phyloP scores from a whole-genome alignment of 1,140 invertebrate species.

The Zaprionus gabonicus region DNA sequence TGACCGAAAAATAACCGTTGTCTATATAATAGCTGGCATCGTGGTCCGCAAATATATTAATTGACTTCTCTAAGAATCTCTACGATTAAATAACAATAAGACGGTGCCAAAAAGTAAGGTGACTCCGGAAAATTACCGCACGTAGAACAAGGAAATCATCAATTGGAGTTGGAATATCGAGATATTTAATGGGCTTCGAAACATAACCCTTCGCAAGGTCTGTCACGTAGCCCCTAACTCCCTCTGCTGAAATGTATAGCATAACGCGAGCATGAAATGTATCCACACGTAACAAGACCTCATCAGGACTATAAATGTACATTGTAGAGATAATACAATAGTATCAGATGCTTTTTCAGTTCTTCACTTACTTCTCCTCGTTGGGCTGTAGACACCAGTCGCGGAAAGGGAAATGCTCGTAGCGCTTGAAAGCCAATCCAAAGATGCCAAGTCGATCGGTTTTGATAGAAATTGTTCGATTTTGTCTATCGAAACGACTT shows the following conservation, averaged over 20 bases:
- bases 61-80: slow-evolving; percentile 57
- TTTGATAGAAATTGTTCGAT: slow-evolving; percentile 47
- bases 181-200: slow-evolving; percentile 62
- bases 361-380: slow-evolving; percentile 61
- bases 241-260: slow-evolving; percentile 58
- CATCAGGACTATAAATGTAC: slow-evolving; percentile 50
- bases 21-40: slow-evolving; percentile 76
- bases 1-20: slow-evolving; percentile 66
- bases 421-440: slow-evolving; percentile 74
- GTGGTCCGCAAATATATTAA: slow-evolving; percentile 74
- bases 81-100: slow-evolving; percentile 10
- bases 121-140: slow-evolving; percentile 29
- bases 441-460: slow-evolving; percentile 74
- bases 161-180: slow-evolving; percentile 67
- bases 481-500: slow-evolving; percentile 26
- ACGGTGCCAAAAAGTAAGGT: background rate
- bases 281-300: slow-evolving; percentile 62
- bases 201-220: slow-evolving; percentile 51
- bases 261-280: slow-evolving; percentile 67
- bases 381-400: slow-evolving; percentile 70
- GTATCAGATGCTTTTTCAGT: background rate
- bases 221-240: slow-evolving; percentile 70
- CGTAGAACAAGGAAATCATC: slow-evolving; percentile 62
- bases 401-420: slow-evolving; percentile 77
- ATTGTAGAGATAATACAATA: background rate